Percentiles rank a stretch among this genome's conserved stretches.
Conservation (phyloP, 2,113 vertebrate genomes). For the Catagonus wagneri region DNA sequence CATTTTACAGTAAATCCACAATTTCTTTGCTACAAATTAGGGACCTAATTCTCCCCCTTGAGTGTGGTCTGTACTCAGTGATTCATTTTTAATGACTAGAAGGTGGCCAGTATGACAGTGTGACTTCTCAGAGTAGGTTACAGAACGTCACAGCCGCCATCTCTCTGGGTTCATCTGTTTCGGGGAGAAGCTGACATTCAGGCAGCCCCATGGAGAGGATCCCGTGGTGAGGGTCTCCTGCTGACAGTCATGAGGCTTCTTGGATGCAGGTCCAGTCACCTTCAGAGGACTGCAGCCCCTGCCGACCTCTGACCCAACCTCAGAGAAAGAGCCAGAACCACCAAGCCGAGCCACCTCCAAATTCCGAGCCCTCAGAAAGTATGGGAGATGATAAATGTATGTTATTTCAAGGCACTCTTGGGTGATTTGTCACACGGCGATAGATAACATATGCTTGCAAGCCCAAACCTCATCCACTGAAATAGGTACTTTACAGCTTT, state of each 20-base stretch:
- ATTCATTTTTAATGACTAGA: not conserved
- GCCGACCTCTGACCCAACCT: not conserved
- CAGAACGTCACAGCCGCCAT: not conserved
- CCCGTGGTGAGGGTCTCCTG: not conserved
- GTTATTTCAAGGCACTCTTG: not conserved
- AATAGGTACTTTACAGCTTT: not conserved
- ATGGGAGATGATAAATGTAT: accelerated
- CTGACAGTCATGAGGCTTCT: not conserved
- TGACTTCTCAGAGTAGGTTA: not conserved
- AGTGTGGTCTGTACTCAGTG: not conserved
- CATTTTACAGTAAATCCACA: not conserved
- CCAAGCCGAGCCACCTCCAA: not conserved
- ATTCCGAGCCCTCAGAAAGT: not conserved
- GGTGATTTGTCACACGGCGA: not conserved
- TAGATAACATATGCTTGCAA: accelerated
- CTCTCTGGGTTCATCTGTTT: not conserved
- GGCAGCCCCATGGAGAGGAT: not conserved
- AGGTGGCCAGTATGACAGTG: too few relatives aligned
- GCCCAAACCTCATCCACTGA: not conserved
- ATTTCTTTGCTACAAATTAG: too few relatives aligned
- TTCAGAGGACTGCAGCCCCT: not conserved
- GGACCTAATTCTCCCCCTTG: not conserved
- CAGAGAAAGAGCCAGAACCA: not conserved
- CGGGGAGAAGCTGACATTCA: too few relatives aligned
- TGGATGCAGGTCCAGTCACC: not conserved